Conservation (phyloP, 2,888 invertebrate species). For the Scrobipalpa costella region DNA sequence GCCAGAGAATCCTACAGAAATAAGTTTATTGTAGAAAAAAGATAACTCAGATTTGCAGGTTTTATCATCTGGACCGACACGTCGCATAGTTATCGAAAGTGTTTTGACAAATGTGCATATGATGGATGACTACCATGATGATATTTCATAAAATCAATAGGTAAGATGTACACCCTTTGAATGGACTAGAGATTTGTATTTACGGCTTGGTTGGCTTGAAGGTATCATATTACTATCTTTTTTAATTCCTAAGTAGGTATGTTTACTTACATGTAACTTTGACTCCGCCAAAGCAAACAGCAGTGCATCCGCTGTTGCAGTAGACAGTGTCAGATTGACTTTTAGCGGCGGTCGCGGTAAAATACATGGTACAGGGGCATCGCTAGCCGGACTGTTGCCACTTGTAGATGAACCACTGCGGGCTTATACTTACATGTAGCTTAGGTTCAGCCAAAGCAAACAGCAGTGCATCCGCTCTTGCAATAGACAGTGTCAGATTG, state of each 20-base stretch:
- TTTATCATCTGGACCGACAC: too few species aligned
- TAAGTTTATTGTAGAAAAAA: not conserved
- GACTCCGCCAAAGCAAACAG: slow-evolving; percentile 82
- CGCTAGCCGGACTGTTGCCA: slow-evolving; percentile 85
- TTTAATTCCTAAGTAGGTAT: too few species aligned
- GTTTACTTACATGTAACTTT: slow-evolving; percentile 80
- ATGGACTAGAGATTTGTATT: too few species aligned
- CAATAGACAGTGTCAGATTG: slow-evolving; percentile 45
- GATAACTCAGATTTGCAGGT: too few species aligned
- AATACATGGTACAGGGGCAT: slow-evolving; percentile 48
- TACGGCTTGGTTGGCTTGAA: too few species aligned
- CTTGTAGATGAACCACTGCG: slow-evolving; percentile 93
- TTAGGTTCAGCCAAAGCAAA: slow-evolving; percentile 83
- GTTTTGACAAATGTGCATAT: too few species aligned
- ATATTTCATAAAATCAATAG: too few species aligned
- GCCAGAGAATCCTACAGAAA: slow-evolving; percentile 78
- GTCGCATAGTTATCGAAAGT: too few species aligned
- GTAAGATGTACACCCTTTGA: too few species aligned
- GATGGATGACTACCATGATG: too few species aligned
- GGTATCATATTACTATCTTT: too few species aligned
- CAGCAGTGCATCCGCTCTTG: slow-evolving; percentile 63
- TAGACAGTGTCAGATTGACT: slow-evolving; percentile 44
- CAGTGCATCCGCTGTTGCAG: slow-evolving; percentile 58
- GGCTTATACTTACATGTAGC: slow-evolving; percentile 71
- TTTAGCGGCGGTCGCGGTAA: slow-evolving; percentile 44